These are phyloP conservation scores for Aplysia californica DNA, from an alignment of 1,140 invertebrate genomes.

Conservation along the genomic window DNA sequence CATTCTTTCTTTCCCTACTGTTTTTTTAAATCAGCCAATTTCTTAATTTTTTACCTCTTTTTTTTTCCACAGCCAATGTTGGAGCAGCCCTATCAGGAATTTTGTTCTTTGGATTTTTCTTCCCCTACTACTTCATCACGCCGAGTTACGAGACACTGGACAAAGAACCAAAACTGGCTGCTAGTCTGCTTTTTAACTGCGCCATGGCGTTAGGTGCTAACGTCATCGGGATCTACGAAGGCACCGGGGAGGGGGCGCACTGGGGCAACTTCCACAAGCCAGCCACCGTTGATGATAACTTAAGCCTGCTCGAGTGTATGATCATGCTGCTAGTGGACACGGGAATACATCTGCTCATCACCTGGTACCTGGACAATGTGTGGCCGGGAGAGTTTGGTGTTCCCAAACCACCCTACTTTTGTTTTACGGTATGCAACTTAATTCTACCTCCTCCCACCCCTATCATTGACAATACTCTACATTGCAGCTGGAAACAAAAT, in stretches of 20 bases:
- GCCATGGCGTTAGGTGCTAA: constrained; percentile 63
- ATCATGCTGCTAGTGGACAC: constrained; percentile 72
- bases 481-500: too few species aligned
- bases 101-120: constrained; percentile 62
- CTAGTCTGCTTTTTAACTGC: constrained; percentile 58
- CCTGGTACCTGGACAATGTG: constrained; percentile 76
- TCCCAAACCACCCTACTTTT: constrained; percentile 70
- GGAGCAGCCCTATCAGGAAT: constrained; percentile 61
- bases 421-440: constrained; percentile 55
- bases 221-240: constrained; percentile 66
- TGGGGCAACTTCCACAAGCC: constrained; percentile 61
- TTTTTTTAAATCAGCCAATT: neutral
- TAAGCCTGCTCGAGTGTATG: constrained; percentile 59
- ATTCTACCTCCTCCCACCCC: too few species aligned
- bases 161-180: constrained; percentile 42
- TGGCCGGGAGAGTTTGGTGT: constrained; percentile 73
- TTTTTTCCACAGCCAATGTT: constrained; percentile 53
- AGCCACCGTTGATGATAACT: constrained; percentile 62
- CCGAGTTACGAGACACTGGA: constrained; percentile 71
- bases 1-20: too few species aligned
- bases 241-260: constrained; percentile 63
- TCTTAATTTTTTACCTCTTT: neutral
- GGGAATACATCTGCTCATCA: constrained; percentile 67
- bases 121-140: constrained; percentile 72
- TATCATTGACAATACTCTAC: too few species aligned